Evolutionary conservation across 2,797 vertebrate species (phyloP).

Genomic region (Lerista edwardsae): DNA sequence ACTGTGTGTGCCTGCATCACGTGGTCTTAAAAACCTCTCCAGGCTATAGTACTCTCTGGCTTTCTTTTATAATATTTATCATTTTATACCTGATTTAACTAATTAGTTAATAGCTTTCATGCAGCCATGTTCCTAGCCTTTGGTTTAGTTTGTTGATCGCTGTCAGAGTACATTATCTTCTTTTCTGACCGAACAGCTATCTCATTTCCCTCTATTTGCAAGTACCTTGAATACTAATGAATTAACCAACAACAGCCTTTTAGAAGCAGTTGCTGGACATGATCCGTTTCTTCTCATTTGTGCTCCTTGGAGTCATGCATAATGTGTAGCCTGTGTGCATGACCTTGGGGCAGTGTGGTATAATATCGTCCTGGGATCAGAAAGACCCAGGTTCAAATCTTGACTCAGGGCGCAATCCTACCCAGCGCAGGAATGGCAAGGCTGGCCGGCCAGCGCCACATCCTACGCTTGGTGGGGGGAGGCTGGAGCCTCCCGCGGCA

Average conservation of each 20-base stretch:
- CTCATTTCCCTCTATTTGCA: conserved; percentile 10
- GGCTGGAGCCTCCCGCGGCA: too few relatives aligned
- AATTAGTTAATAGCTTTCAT: conserved; percentile 28
- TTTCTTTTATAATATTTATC: conserved; percentile 38
- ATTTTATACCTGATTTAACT: conserved; percentile 13
- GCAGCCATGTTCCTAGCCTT: conserved; percentile 14
- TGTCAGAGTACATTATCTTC: not conserved
- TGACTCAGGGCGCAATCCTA: too few relatives aligned
- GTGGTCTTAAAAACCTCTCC: not conserved
- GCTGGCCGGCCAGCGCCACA: too few relatives aligned
- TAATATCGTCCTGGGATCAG: too few relatives aligned
- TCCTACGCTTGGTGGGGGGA: too few relatives aligned
- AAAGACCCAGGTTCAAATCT: too few relatives aligned
- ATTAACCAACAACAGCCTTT: not conserved
- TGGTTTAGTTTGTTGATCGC: not conserved
- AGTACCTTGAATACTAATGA: not conserved
- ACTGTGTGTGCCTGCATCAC: not conserved
- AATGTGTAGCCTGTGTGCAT: too few relatives aligned
- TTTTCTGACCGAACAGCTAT: conserved; percentile 9
- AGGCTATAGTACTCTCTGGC: not conserved
- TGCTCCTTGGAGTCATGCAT: not conserved
- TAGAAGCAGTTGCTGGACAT: fast-evolving
- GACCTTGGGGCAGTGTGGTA: too few relatives aligned
- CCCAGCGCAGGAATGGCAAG: too few relatives aligned
- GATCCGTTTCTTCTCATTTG: not conserved